Evolutionary conservation across 2,888 invertebrate species (phyloP).

Genomic region (Drosophila kambysellisi): DNA sequence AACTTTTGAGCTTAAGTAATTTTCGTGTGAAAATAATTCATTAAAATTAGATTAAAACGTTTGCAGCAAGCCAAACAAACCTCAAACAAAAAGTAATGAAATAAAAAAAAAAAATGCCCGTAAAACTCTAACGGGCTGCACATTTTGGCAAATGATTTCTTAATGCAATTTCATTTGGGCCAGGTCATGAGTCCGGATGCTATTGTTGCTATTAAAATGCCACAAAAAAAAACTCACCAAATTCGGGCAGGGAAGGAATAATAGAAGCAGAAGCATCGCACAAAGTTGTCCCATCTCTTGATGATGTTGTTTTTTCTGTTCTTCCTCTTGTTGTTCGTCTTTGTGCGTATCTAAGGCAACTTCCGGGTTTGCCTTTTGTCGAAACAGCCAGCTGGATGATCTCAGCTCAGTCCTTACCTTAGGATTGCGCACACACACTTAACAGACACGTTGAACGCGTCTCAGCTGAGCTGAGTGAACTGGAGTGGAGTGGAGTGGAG

Average conservation of each 20-base stretch:
- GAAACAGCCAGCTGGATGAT: conserved; percentile 32
- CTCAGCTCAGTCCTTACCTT: conserved; percentile 18
- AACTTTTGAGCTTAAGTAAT: conserved; percentile 60
- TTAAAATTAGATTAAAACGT: conserved; percentile 69
- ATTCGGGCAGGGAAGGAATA: conserved; percentile 53
- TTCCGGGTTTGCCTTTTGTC: conserved; percentile 58
- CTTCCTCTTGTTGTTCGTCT: background rate
- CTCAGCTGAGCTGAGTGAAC: conserved; percentile 17
- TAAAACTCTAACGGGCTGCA: conserved; percentile 41
- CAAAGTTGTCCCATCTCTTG: conserved; percentile 33
- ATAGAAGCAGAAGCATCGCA: conserved; percentile 47
- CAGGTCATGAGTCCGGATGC: conserved; percentile 41
- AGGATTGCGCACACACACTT: conserved; percentile 30
- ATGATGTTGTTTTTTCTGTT: conserved; percentile 20
- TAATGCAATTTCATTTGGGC: conserved; percentile 69
- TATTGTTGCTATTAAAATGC: conserved; percentile 61
- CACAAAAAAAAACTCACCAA: conserved; percentile 9
- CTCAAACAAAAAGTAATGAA: conserved; percentile 6
- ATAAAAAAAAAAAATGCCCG: conserved; percentile 1
- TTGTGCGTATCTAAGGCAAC: conserved; percentile 48
- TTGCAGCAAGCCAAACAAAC: conserved; percentile 19
- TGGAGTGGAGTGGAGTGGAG: conserved; percentile 5
- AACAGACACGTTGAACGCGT: conserved; percentile 46
- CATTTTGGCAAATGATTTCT: conserved; percentile 73
- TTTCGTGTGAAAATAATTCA: conserved; percentile 71